phyloP scores from a whole-genome alignment of 2,888 invertebrate species.

The Phragmatobia fuliginosa region DNA sequence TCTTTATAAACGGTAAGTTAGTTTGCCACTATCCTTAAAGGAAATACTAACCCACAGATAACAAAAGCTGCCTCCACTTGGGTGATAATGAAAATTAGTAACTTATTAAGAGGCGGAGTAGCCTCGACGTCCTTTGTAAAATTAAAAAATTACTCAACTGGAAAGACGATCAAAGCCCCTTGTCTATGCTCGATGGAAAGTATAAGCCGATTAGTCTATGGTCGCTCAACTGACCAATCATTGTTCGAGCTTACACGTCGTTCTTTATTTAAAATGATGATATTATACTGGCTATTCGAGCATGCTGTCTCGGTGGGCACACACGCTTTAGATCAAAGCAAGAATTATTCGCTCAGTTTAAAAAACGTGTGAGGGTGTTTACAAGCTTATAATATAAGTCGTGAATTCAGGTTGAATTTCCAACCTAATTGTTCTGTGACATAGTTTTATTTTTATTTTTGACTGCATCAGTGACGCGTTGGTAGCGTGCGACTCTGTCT shows the following conservation, averaged over 20 bases:
- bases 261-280: conserved; percentile 74
- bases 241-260: conserved; percentile 67
- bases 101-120: neutral
- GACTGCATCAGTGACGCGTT: too few relatives aligned
- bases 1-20: neutral
- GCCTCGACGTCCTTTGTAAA: conserved; percentile 62
- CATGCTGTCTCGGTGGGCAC: conserved; percentile 46
- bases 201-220: conserved; percentile 75
- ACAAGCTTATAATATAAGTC: conserved; percentile 18
- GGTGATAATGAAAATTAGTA: neutral
- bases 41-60: neutral
- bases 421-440: conserved; percentile 33
- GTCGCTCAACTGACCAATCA: conserved; percentile 71
- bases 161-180: conserved; percentile 72
- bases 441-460: conserved; percentile 21
- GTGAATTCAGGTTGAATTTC: conserved; percentile 37
- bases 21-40: neutral
- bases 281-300: conserved; percentile 55
- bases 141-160: conserved; percentile 63
- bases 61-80: neutral
- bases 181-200: conserved; percentile 68
- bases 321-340: conserved; percentile 51
- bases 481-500: too few relatives aligned
- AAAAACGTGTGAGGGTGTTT: conserved; percentile 34
- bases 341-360: conserved; percentile 59